A percentile compares a stretch with the other conserved stretches of the same genome.
Conservation (phyloP, 1,140 invertebrate species). For the Anoplolepis gracilipes region DNA sequence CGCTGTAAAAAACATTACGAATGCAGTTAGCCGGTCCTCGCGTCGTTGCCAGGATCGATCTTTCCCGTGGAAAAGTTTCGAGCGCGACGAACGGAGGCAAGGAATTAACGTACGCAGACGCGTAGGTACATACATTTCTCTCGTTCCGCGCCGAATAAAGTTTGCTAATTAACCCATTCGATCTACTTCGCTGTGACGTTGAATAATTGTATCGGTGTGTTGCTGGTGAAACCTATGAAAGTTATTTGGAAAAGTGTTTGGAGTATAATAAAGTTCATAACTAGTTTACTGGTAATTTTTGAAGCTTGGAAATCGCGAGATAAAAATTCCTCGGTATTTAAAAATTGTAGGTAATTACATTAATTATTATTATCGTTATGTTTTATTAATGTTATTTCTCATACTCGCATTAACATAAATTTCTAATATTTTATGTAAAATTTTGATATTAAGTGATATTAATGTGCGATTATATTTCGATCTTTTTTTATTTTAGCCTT, state of each 20-base stretch:
- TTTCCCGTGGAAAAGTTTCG: slow-evolving; percentile 32
- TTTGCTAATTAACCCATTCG: slow-evolving; percentile 18
- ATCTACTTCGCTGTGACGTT: background rate
- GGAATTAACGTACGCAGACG: background rate
- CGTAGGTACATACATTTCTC: no score
- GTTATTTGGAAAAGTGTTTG: background rate
- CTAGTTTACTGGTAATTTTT: background rate
- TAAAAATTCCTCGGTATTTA: background rate
- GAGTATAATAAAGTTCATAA: no score
- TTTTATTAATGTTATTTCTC: background rate
- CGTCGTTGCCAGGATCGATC: background rate
- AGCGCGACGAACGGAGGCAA: background rate
- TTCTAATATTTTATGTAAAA: background rate
- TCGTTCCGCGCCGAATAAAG: background rate
- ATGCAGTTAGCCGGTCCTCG: background rate
- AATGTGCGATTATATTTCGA: background rate
- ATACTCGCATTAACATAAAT: no score
- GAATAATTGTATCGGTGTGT: background rate
- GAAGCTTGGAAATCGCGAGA: background rate
- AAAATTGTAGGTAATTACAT: background rate
- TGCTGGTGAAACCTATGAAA: background rate
- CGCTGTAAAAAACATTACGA: slow-evolving; percentile 11
- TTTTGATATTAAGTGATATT: background rate
- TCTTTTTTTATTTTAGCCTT: background rate
- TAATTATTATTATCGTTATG: background rate